Base-by-base conservation (phyloP, 2,888 invertebrate species). In the Coecobrya sp. region DNA sequence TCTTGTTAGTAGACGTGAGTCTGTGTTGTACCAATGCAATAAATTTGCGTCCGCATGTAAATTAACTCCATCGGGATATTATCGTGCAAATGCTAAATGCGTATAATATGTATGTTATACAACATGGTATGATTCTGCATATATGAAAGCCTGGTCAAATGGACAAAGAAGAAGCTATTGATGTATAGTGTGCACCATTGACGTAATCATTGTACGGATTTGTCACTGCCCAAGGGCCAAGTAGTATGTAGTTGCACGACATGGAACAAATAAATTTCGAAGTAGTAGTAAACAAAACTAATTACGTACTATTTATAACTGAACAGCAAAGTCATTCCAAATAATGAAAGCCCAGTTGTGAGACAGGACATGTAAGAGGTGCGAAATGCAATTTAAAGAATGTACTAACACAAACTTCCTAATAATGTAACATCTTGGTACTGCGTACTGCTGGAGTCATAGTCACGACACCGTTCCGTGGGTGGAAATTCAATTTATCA, bases 61-160 rank as follows among this genome's bases (percentile, higher is more conserved):
- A 89, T 89, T 81, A 89, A 89, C 81, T 42, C 89, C 81, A 3
- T 13, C 45, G 89, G 89, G 89, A 89, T 89, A 68, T 68, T 82
- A 82, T 16, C 36, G 42, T n/a, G 13, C n/a, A 86, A 65, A 45
- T 73, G 73, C 19, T 22, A 73, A 73, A 42, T 42, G 70, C 70
- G 36, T 36, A 36, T 36, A 36, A 36, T 36, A 36, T 36, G 36
- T 36, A 36, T 36, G n/a, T n/a, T n/a, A n/a, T 36, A 36, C 7
- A 7, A 4, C 36, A 36, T 36, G 36, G 36, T 36, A 65, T 62
- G n/a, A n/a, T 25, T 22, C 1, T 22, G n/a, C 25, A 22, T 7
- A 27, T 65, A 3, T 36, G 10, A n/a, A n/a, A 7, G 42, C 3
- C 22, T 42, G 73, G 42, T 36, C 8, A 73, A 42, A 73, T 36